Evolutionary conservation across 1,140 invertebrate genomes (phyloP), one percentile per base, ranked within the genome.

Genomic region (Delia radicum): DNA sequence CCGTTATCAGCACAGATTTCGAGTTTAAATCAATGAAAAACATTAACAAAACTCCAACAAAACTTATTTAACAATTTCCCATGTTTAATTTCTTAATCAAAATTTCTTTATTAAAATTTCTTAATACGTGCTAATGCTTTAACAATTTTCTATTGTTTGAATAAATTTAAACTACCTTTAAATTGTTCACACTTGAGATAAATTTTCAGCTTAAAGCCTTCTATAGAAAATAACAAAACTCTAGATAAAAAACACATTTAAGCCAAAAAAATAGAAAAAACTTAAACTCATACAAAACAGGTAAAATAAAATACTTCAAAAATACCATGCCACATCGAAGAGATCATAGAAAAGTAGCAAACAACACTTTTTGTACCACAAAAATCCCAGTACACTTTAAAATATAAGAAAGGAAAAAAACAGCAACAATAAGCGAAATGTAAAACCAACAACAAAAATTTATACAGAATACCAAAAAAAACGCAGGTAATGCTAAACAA

Each of bases 101-200:
- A n/a, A n/a, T n/a, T n/a, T n/a, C n/a, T n/a, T n/a, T n/a, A n/a
- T n/a, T n/a, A n/a, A n/a, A n/a, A n/a, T n/a, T n/a, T n/a, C n/a
- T n/a, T n/a, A n/a, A n/a, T n/a, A n/a, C n/a, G n/a, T n/a, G n/a
- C n/a, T n/a, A n/a, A n/a, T n/a, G n/a, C n/a, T n/a, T n/a, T n/a
- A n/a, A n/a, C n/a, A n/a, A n/a, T n/a, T n/a, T n/a, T n/a, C n/a
- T n/a, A n/a, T n/a, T 21, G 48, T 55, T 55, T 21, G 24, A 55
- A 55, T 55, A 18, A 55, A 55, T 7, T 55, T 24, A 55, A 55
- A 21, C 8, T 21, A 55, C 7, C 24, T 55, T 18, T 55, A 18
- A 55, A 55, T 55, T 55, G 48, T 55, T 55, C 48, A 55, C 48
- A 55, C 48, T 55, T 55, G 48, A 55, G 48, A 55, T 55, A 55